A percentile compares a stretch with the other conserved stretches of the same genome.
Conservation (phyloP, 2,888 invertebrate genomes). For the Argyra leucocephala region DNA sequence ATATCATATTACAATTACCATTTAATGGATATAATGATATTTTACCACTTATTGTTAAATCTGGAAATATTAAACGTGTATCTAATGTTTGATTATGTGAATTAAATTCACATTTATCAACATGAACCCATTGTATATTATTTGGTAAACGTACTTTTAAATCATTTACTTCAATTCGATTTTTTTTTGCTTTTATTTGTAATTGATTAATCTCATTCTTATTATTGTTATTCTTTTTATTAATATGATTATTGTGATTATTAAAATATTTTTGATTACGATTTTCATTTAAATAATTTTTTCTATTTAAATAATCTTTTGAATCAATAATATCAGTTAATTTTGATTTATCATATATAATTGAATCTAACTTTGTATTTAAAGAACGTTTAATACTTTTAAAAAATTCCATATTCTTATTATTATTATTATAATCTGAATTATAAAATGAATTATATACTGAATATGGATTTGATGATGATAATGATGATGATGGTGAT, state of each 20-base stretch:
- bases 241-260: background rate
- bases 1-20: slow-evolving; percentile 66
- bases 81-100: slow-evolving; percentile 64
- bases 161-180: slow-evolving; percentile 34
- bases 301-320: no score
- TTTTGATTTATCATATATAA: slow-evolving; percentile 10
- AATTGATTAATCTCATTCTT: background rate
- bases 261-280: background rate
- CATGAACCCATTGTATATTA: slow-evolving; percentile 56
- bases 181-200: background rate
- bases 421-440: slow-evolving; percentile 30
- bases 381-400: slow-evolving; percentile 10
- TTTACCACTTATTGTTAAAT: slow-evolving; percentile 67
- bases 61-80: slow-evolving; percentile 67
- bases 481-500: no score
- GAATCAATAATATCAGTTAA: no score
- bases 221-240: background rate
- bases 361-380: slow-evolving; percentile 9
- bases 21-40: slow-evolving; percentile 51
- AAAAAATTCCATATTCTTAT: slow-evolving; percentile 28
- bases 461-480: no score
- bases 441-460: slow-evolving; percentile 38
- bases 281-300: no score
- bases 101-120: slow-evolving; percentile 67
- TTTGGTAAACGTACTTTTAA: slow-evolving; percentile 54